These are phyloP conservation scores for Pluvianellus socialis DNA, from an alignment of 2,113 vertebrate genomes.

Conservation along the genomic window DNA sequence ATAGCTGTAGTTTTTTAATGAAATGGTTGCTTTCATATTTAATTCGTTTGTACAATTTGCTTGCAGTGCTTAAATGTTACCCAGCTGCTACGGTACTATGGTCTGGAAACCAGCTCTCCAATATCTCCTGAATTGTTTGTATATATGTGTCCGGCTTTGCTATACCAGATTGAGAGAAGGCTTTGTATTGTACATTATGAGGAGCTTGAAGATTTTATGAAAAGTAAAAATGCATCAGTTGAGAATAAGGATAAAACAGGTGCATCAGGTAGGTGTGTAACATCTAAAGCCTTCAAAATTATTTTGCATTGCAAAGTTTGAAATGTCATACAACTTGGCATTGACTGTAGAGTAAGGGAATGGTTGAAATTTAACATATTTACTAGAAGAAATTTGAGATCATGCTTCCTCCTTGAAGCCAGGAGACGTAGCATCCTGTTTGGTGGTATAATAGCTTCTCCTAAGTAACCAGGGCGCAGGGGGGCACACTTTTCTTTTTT, in stretches of 20 bases:
- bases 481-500: not conserved
- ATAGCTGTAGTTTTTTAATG: not conserved
- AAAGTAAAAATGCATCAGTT: constrained; percentile 62
- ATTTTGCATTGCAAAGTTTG: not conserved
- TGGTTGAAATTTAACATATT: not conserved
- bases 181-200: constrained; percentile 91
- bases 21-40: not conserved
- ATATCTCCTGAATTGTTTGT: constrained; percentile 89
- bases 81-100: constrained; percentile 87
- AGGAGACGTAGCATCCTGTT: not conserved
- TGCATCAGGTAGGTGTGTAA: constrained; percentile 79
- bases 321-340: not conserved
- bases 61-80: constrained; percentile 94
- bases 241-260: constrained; percentile 71
- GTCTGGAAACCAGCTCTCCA: constrained; percentile 79
- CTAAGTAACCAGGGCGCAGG: not conserved
- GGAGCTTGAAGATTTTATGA: constrained; percentile 77
- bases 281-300: not conserved
- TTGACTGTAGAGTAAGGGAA: not conserved
- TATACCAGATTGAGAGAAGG: constrained; percentile 95
- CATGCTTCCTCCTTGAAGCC: not conserved
- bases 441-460: not conserved
- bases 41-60: constrained; percentile 24
- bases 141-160: constrained; percentile 91
- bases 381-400: not conserved